Evolutionary conservation across 2,113 vertebrate species (phyloP).

Genomic region (Platysternon megacephalum): DNA sequence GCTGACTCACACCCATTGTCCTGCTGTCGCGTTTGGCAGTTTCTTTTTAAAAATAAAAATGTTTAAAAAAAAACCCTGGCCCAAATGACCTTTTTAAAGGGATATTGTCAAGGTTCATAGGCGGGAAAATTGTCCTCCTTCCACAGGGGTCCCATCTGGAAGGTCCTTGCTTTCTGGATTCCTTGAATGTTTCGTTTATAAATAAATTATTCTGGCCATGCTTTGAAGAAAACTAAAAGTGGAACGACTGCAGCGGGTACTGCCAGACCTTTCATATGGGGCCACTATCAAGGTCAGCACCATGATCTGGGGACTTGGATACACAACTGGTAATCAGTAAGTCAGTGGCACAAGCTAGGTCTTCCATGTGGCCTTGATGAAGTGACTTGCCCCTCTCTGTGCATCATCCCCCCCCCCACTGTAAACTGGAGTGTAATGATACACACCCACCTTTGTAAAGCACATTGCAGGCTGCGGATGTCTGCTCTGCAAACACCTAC

Average conservation of each 20-base stretch:
- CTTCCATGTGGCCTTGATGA: not conserved
- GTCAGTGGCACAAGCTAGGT: not conserved
- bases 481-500: not conserved
- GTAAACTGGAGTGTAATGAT: not conserved
- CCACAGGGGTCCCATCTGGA: not conserved
- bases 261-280: not conserved
- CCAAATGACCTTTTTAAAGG: slow-evolving; percentile 34
- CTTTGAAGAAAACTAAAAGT: not conserved
- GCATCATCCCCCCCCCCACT: not conserved
- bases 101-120: not conserved
- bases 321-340: not conserved
- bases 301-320: not conserved
- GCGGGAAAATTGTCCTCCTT: not conserved
- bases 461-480: not conserved
- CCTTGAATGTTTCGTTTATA: not conserved
- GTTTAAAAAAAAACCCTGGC: slow-evolving; percentile 30
- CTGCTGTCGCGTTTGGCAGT: slow-evolving; percentile 38
- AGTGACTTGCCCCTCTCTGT: not conserved
- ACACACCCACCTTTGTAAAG: not conserved
- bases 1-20: slow-evolving; percentile 30
- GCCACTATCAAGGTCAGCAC: not conserved
- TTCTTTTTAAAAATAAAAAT: slow-evolving; percentile 68
- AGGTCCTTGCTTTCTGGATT: not conserved
- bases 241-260: not conserved
- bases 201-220: accelerated